Percentiles rank a stretch among this genome's conserved stretches.
Evolutionary conservation across 2,888 invertebrate species (phyloP).

Genomic region (Teinopalpus imperialis): DNA sequence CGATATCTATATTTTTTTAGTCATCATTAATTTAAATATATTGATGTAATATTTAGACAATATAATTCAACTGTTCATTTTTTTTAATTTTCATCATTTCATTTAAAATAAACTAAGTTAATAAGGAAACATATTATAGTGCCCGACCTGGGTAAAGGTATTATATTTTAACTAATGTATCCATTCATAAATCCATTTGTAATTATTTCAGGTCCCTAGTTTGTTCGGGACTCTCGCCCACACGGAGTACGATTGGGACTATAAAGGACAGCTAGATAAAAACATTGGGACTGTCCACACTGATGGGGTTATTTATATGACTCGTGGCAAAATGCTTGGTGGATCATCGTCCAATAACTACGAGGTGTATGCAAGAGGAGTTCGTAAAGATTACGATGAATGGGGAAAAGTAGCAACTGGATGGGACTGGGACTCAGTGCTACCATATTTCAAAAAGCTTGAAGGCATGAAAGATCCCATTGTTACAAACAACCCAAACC

Average conservation of each 20-base stretch:
- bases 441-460: conserved; percentile 44
- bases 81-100: too few species aligned
- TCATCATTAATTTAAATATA: too few species aligned
- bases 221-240: conserved; percentile 37
- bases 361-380: conserved; percentile 43
- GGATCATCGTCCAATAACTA: conserved; percentile 44
- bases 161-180: too few species aligned
- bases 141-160: too few species aligned
- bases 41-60: too few species aligned
- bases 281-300: conserved; percentile 37
- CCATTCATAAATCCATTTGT: too few species aligned
- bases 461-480: conserved; percentile 41
- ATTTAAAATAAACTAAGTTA: too few species aligned
- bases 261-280: conserved; percentile 36
- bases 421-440: conserved; percentile 42
- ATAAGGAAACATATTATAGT: too few species aligned
- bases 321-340: conserved; percentile 45
- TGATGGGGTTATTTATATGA: conserved; percentile 34
- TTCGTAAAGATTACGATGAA: conserved; percentile 42
- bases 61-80: too few species aligned
- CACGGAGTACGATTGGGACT: conserved; percentile 43
- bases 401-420: conserved; percentile 42
- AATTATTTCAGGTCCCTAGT: conserved; percentile 43
- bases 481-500: conserved; percentile 34
- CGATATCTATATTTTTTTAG: too few species aligned